These are phyloP conservation scores for Zelostemma sp. DNA, from an alignment of 1,140 invertebrate genomes.

Conservation along the genomic window DNA sequence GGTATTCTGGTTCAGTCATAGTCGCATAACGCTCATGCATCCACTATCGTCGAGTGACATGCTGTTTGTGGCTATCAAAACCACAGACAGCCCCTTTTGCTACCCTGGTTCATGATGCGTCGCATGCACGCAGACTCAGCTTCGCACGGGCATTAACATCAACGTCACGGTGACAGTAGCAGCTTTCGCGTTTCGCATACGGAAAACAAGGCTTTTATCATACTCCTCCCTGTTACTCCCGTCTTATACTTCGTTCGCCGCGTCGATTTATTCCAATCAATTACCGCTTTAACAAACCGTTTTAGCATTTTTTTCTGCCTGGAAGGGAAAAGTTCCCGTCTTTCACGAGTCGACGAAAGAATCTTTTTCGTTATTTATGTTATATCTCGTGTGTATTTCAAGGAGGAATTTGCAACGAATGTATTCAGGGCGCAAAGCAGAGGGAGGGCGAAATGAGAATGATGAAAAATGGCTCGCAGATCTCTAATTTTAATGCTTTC, in stretches of 20 bases:
- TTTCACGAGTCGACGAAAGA: too few relatives aligned
- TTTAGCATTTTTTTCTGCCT: too few relatives aligned
- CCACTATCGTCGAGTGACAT: constrained; percentile 27
- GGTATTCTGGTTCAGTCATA: constrained; percentile 25
- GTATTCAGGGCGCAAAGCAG: constrained; percentile 5
- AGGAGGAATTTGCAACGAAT: constrained; percentile 18
- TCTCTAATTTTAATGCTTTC: constrained; percentile 40
- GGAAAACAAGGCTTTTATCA: constrained; percentile 19
- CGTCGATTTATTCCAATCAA: too few relatives aligned
- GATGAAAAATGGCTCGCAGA: constrained; percentile 29
- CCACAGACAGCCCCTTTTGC: constrained; percentile 32
- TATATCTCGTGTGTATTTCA: background rate
- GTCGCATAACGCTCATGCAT: constrained; percentile 31
- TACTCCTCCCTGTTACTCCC: background rate
- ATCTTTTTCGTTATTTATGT: background rate
- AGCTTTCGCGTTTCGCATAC: constrained; percentile 9
- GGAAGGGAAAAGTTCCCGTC: background rate
- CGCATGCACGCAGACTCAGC: constrained; percentile 18
- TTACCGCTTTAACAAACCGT: too few relatives aligned
- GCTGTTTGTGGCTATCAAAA: constrained; percentile 32
- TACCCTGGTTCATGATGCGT: constrained; percentile 15
- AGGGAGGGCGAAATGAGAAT: background rate
- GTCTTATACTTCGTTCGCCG: background rate
- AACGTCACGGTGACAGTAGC: constrained; percentile 11
- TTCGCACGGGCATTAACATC: constrained; percentile 13